These are phyloP conservation scores for Eretmochelys imbricata DNA, from an alignment of 2,113 vertebrate species.

Conservation along the genomic window DNA sequence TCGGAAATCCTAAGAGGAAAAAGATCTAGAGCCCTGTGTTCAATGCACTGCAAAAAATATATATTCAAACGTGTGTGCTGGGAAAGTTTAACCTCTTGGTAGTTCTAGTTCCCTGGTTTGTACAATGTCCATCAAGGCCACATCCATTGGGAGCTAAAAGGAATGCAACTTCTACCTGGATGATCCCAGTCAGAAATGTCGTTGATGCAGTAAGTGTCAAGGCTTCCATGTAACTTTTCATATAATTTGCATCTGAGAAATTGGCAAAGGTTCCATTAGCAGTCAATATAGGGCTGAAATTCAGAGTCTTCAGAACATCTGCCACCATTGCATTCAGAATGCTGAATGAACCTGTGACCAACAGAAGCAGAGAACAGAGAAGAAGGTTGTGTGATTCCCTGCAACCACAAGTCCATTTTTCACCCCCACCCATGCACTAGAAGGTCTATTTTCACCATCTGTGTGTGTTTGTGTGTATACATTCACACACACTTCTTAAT, in stretches of 20 bases:
- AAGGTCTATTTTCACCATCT: neutral
- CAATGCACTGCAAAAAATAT: neutral
- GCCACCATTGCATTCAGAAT: constrained; percentile 66
- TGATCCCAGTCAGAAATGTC: constrained; percentile 72
- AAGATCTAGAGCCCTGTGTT: neutral
- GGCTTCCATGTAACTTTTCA: constrained; percentile 35
- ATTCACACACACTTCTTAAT: neutral
- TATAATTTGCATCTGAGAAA: constrained; percentile 27
- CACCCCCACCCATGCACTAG: neutral
- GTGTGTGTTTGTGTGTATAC: neutral
- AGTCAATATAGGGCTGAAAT: constrained; percentile 56
- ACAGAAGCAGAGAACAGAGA: constrained; percentile 15
- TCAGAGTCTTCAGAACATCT: constrained; percentile 48
- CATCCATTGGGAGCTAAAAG: neutral
- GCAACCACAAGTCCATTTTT: neutral
- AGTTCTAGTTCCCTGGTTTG: neutral
- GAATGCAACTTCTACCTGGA: constrained; percentile 67
- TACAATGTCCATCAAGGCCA: neutral
- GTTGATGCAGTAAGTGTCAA: constrained; percentile 56
- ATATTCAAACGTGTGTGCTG: neutral
- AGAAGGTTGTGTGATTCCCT: neutral
- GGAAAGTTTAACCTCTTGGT: neutral
- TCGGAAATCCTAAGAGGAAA: neutral
- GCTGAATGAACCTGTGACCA: constrained; percentile 68
- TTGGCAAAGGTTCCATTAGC: constrained; percentile 31